phyloP scores from a whole-genome alignment of 2,797 vertebrate genomes.

The Centroberyx gerrardi region DNA sequence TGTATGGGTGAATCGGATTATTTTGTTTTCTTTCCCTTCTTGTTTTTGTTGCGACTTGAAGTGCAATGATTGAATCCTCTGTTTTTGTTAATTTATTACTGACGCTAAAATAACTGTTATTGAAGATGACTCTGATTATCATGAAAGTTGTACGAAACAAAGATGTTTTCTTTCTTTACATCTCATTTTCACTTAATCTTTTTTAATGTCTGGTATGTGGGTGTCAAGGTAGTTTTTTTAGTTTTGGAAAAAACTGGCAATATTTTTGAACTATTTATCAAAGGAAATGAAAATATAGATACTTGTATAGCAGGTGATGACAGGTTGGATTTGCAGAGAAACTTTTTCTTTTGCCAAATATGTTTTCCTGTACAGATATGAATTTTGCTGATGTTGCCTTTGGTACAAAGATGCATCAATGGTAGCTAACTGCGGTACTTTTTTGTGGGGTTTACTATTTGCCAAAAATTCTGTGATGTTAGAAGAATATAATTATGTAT shows the following conservation, averaged over 20 bases:
- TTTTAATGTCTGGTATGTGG: conserved; percentile 69
- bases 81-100: conserved; percentile 77
- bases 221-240: conserved; percentile 62
- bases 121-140: conserved; percentile 31
- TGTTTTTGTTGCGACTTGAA: conserved; percentile 75
- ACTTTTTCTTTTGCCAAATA: conserved; percentile 82
- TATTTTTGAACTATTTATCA: conserved; percentile 82
- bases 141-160: conserved; percentile 61
- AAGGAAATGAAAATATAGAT: conserved; percentile 42
- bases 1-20: conserved; percentile 67
- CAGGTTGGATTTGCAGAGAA: conserved; percentile 56
- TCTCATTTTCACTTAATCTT: conserved; percentile 60
- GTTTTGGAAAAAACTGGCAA: conserved; percentile 75
- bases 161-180: conserved; percentile 67
- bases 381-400: conserved; percentile 82
- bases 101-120: conserved; percentile 47
- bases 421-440: conserved; percentile 78
- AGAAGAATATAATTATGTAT: conserved; percentile 51
- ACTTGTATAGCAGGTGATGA: conserved; percentile 45
- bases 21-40: conserved; percentile 48
- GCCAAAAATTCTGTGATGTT: conserved; percentile 82
- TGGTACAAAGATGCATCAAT: conserved; percentile 82
- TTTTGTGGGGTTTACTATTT: conserved; percentile 80
- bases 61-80: conserved; percentile 76
- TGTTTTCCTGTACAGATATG: conserved; percentile 77